phyloP scores from a whole-genome alignment of 2,113 vertebrate genomes.

The Scomber japonicus region DNA sequence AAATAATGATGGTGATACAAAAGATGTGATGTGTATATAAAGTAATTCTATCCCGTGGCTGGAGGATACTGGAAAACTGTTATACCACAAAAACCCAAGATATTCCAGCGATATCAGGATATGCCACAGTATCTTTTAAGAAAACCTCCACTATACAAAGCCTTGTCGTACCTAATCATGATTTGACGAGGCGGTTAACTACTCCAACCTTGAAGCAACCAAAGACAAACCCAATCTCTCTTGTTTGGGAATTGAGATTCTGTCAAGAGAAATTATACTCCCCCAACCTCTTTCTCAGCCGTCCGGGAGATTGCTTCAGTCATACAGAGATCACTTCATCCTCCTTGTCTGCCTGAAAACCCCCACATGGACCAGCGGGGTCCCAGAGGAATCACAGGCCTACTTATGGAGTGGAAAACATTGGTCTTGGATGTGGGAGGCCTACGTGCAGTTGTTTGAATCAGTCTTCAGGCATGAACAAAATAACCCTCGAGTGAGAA shows the following conservation, averaged over 20 bases:
- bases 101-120: neutral
- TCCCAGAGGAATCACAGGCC: slow-evolving; percentile 53
- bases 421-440: slow-evolving; percentile 39
- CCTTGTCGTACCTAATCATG: neutral
- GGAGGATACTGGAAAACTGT: no score
- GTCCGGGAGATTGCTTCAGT: slow-evolving; percentile 42
- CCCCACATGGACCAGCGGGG: slow-evolving; percentile 28
- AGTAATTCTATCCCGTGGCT: neutral
- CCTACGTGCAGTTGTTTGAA: slow-evolving; percentile 29
- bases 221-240: neutral
- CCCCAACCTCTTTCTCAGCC: slow-evolving; percentile 37
- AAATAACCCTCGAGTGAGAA: neutral
- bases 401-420: slow-evolving; percentile 53
- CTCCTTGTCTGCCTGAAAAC: slow-evolving; percentile 41
- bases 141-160: no score
- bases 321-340: slow-evolving; percentile 46
- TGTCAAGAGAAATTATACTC: slow-evolving; percentile 13
- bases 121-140: neutral
- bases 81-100: neutral
- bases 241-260: slow-evolving; percentile 11
- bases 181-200: slow-evolving; percentile 7
- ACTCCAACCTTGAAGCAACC: neutral
- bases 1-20: neutral
- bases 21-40: neutral
- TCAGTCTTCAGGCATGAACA: slow-evolving; percentile 29